A percentile compares a stretch with the other conserved stretches of the same genome.
Evolutionary conservation across 2,797 vertebrate genomes (phyloP).

Genomic region (Lacerta bilineata): DNA sequence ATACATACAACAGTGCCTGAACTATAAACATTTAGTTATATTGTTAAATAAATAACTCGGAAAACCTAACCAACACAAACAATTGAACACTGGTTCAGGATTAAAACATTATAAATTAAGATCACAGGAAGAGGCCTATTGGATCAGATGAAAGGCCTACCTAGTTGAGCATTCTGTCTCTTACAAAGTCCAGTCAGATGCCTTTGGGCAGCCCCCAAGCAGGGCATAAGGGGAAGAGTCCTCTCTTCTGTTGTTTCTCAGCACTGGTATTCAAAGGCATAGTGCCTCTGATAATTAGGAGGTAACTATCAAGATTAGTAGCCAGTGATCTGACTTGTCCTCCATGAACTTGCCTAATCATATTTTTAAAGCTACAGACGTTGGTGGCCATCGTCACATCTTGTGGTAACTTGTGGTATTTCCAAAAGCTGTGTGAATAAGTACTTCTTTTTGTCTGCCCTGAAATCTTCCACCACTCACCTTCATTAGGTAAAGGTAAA

Average conservation of each 20-base stretch:
- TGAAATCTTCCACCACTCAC: no score
- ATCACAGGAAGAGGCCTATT: background rate
- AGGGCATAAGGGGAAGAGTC: background rate
- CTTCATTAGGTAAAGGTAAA: no score
- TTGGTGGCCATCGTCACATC: no score
- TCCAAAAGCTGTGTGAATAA: no score
- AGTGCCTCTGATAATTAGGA: no score
- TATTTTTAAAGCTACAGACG: no score
- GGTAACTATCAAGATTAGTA: no score
- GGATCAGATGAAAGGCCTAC: background rate
- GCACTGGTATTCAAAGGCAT: no score
- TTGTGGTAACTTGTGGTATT: no score
- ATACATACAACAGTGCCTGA: background rate
- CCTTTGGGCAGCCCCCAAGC: background rate
- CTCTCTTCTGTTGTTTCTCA: background rate
- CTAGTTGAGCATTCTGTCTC: background rate
- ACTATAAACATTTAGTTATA: slow-evolving; percentile 5
- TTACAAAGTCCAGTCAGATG: background rate
- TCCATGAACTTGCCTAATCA: no score
- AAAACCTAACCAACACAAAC: background rate
- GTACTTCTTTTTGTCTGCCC: no score
- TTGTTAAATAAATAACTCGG: background rate
- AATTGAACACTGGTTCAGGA: background rate
- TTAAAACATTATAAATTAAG: background rate
- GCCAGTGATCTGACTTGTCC: no score